Base-by-base conservation (phyloP, 2,888 invertebrate species). In the Mythimna vitellina region DNA sequence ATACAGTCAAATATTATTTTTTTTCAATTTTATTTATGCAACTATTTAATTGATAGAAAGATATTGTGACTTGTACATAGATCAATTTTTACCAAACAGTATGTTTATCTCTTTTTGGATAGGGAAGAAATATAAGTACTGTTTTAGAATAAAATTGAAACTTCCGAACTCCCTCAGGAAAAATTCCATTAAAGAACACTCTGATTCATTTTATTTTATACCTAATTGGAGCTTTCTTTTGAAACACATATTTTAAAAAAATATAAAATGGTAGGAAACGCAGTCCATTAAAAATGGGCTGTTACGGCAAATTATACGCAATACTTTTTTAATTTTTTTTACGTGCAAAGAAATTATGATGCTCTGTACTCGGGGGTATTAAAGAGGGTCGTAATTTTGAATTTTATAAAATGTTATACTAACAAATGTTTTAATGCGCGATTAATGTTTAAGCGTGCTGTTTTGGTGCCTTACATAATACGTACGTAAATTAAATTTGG, bases 351-450 rank as follows among this genome's bases (percentile, higher is more conserved):
- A 80, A 51, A 68, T 88, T 88, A 88, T 81, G 85, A 78, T 77
- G 76, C 81, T 76, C 46, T 22, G 73, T 86, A 86, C 86, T 87
- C 81, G 71, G 81, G 84, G 79, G 81, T 82, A 81, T 83, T 86
- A 88, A 87, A 81, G 84, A 82, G 82, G 89, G 84, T 83, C 83
- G 86, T 89, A 84, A 87, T 86, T 88, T 86, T 80, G 74, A 86
- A 88, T 88, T 90, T 88, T 80, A 86, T 88, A 87, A 29, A 89
- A 90, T 89, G 84, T 88, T 87, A 86, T 86, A 85, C 83, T 87
- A 91, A 89, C 88, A 90, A 82, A 86, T 84, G 76, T 77, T 82
- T 80, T 83, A 89, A 87, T 87, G 85, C 78, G 79, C 83, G 83
- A 83, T 83, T 86, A 85, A 86, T 89, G 88, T 89, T 87, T 84